phyloP scores from a whole-genome alignment of 1,140 invertebrate genomes.

The Argopecten irradians region DNA sequence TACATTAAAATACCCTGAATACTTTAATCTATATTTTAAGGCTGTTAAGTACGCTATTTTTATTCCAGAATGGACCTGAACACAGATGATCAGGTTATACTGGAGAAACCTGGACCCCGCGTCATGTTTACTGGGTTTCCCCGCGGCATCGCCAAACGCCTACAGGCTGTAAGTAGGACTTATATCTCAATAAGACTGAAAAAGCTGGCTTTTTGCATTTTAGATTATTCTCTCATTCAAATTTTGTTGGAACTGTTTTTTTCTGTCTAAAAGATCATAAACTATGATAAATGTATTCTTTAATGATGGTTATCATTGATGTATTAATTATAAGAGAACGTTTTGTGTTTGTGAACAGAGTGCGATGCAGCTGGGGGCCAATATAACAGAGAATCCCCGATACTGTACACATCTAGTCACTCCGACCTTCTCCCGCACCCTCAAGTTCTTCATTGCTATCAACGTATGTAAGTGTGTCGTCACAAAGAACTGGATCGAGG shows the following conservation, averaged over 20 bases:
- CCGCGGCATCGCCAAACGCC: slow-evolving; percentile 45
- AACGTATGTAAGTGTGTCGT: slow-evolving; percentile 87
- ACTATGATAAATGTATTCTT: not conserved
- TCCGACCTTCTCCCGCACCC: slow-evolving; percentile 85
- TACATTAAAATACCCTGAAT: too few relatives aligned
- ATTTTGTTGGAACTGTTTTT: too few relatives aligned
- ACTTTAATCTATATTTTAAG: too few relatives aligned
- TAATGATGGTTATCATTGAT: not conserved
- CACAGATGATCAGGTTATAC: not conserved
- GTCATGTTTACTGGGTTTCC: slow-evolving; percentile 67
- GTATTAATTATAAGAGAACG: not conserved
- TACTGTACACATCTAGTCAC: slow-evolving; percentile 94
- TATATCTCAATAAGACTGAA: not conserved
- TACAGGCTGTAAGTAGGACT: slow-evolving; percentile 53
- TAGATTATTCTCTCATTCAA: not conserved
- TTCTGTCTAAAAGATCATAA: not conserved
- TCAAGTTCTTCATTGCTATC: slow-evolving; percentile 90
- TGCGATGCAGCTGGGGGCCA: slow-evolving; percentile 86
- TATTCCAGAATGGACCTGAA: not conserved
- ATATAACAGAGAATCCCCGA: slow-evolving; percentile 81
- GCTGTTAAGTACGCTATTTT: slow-evolving; percentile 42
- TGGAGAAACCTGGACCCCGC: slow-evolving; percentile 46
- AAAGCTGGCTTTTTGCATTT: not conserved
- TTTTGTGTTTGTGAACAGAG: slow-evolving; percentile 79
- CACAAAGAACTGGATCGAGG: slow-evolving; percentile 88